A percentile compares a stretch with the other conserved stretches of the same genome.
Conservation (phyloP, 2,888 invertebrate genomes). For the Pyrgus malvae region DNA sequence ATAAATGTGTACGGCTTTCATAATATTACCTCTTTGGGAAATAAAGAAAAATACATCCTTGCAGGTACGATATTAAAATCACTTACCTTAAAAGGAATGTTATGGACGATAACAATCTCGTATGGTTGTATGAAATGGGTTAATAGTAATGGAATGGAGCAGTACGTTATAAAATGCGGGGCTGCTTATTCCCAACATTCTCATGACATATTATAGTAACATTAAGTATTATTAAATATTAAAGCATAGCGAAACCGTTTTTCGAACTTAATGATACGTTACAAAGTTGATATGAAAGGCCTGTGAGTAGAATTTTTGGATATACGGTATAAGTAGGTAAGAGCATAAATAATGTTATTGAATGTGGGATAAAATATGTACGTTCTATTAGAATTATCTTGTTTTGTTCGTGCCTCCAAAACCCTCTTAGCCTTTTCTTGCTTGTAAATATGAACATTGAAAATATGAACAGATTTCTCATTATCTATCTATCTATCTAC, state of each 20-base stretch:
- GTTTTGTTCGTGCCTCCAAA: too few relatives aligned
- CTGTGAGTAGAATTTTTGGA: not conserved
- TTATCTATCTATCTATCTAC: too few relatives aligned
- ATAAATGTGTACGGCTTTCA: conserved; percentile 39
- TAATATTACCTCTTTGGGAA: conserved; percentile 43
- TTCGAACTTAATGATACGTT: conserved; percentile 15
- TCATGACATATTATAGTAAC: not conserved
- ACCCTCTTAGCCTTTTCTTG: too few relatives aligned
- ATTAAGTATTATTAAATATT: conserved; percentile 6
- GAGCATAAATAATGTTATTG: not conserved
- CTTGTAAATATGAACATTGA: too few relatives aligned
- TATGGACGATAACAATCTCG: conserved; percentile 15
- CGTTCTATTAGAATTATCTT: not conserved
- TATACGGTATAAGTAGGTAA: not conserved
- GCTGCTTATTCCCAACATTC: not conserved
- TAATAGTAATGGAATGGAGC: conserved; percentile 5
- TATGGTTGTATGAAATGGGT: conserved; percentile 11
- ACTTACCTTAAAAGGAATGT: conserved; percentile 19
- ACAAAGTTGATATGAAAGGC: conserved; percentile 4
- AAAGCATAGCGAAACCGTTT: not conserved
- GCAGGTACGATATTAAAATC: conserved; percentile 21
- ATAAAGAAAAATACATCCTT: conserved; percentile 40
- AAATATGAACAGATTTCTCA: too few relatives aligned
- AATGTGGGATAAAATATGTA: not conserved
- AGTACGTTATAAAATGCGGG: not conserved